Evolutionary conservation across 1,140 invertebrate species (phyloP).

Genomic region (Drosophila rufa): DNA sequence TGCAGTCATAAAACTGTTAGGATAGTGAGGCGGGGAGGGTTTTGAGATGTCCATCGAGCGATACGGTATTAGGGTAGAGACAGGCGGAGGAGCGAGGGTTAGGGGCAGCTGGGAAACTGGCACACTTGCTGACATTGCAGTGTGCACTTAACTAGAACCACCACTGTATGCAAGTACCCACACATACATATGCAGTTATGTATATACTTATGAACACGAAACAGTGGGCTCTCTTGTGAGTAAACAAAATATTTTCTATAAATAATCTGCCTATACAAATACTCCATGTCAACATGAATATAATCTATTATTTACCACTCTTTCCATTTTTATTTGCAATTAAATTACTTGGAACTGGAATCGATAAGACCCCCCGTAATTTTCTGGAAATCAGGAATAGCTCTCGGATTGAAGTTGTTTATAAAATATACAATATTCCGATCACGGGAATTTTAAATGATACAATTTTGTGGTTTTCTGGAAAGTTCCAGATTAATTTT

Average conservation of each 20-base stretch:
- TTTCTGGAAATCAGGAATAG: neutral
- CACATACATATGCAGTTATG: neutral
- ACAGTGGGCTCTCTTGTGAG: conserved; percentile 2
- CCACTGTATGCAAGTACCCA: conserved; percentile 32
- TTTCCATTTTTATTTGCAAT: neutral
- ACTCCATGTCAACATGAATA: neutral
- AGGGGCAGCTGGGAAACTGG: conserved; percentile 39
- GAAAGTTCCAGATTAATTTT: neutral
- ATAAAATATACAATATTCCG: neutral
- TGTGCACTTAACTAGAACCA: conserved; percentile 48
- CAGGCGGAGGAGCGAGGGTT: conserved; percentile 4
- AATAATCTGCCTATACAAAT: conserved; percentile 1
- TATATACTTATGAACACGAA: conserved; percentile 1
- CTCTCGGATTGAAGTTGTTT: neutral
- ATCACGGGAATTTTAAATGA: neutral
- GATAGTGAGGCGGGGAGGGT: conserved; percentile 16
- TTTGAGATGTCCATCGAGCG: conserved; percentile 42
- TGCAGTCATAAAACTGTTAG: conserved; percentile 31
- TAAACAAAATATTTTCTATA: conserved; percentile 6
- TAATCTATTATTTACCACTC: conserved; percentile 4
- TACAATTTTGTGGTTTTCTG: neutral
- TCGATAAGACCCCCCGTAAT: neutral
- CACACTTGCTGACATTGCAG: conserved; percentile 51
- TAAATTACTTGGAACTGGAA: conserved; percentile 1
- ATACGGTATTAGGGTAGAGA: conserved; percentile 19